Conservation (phyloP, 1,140 invertebrate species). For the Apis dorsata region DNA sequence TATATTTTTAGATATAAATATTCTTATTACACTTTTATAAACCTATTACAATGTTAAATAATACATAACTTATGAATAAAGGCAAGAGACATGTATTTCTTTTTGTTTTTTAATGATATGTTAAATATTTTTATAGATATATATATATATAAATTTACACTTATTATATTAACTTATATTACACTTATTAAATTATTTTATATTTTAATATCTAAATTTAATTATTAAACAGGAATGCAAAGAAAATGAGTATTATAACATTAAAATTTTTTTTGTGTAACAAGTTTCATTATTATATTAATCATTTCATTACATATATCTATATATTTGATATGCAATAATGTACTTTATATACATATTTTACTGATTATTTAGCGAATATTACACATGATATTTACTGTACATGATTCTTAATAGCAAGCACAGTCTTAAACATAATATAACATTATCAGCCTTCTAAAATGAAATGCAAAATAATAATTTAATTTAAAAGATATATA, state of each 20-base stretch:
- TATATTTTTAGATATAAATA: conserved; percentile 7
- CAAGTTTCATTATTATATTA: conserved; percentile 17
- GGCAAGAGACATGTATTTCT: conserved; percentile 24
- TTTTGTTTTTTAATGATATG: conserved; percentile 41
- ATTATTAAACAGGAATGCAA: conserved; percentile 14
- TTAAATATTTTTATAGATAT: conserved; percentile 30
- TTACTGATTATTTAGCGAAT: neutral
- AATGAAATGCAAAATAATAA: conserved; percentile 22
- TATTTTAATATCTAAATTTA: conserved; percentile 3
- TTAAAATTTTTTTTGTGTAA: neutral
- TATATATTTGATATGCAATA: conserved; percentile 7
- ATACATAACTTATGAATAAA: conserved; percentile 26
- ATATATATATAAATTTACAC: conserved; percentile 22
- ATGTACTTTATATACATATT: conserved; percentile 37
- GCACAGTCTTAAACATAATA: conserved; percentile 3
- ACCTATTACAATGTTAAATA: conserved; percentile 28
- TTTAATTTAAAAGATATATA: conserved; percentile 20
- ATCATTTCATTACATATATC: conserved; percentile 19
- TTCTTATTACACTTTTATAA: conserved; percentile 31
- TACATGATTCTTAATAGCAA: conserved; percentile 29
- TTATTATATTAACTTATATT: neutral
- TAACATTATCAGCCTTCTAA: conserved; percentile 33
- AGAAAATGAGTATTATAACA: neutral
- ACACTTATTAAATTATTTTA: neutral
- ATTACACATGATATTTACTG: conserved; percentile 21